Conservation (phyloP, 1,140 invertebrate genomes). For the Atta texana region DNA sequence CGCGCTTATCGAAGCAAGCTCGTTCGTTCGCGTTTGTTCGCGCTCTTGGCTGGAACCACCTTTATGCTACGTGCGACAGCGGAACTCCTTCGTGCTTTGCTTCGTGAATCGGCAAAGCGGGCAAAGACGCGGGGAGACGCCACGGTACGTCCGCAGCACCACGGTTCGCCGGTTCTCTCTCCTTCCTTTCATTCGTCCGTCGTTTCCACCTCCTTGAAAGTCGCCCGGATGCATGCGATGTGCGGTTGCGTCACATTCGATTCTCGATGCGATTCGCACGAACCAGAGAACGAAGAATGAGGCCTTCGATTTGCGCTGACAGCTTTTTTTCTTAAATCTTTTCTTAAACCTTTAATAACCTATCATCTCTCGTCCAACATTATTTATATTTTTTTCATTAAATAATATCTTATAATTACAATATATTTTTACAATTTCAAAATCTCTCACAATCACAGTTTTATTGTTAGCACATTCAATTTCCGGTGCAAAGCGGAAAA, state of each 20-base stretch:
- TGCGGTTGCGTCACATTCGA: conserved; percentile 79
- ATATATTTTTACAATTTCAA: too few species aligned
- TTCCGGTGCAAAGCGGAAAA: too few species aligned
- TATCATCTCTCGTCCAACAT: background rate
- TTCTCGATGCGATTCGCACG: conserved; percentile 62
- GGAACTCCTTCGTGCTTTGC: conserved; percentile 20
- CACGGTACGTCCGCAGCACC: conserved; percentile 63
- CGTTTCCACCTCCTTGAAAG: conserved; percentile 73
- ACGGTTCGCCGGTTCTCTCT: conserved; percentile 78
- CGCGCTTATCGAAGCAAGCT: background rate
- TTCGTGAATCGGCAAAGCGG: conserved; percentile 59
- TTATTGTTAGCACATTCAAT: too few species aligned
- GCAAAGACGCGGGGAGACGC: conserved; percentile 65
- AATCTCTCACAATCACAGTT: too few species aligned
- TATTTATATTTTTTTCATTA: background rate
- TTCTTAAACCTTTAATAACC: background rate
- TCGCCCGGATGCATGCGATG: conserved; percentile 74
- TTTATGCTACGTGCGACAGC: conserved; percentile 21
- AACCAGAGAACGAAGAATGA: background rate
- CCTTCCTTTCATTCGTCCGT: conserved; percentile 56
- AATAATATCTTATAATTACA: too few species aligned
- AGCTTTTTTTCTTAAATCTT: background rate
- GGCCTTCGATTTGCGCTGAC: background rate
- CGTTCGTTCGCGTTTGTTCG: background rate
- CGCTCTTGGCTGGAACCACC: background rate